Percentiles rank a stretch among this genome's conserved stretches.
These are phyloP conservation scores for Leucoraja ocellata DNA, from an alignment of 2,797 vertebrate genomes.

Conservation along the genomic window DNA sequence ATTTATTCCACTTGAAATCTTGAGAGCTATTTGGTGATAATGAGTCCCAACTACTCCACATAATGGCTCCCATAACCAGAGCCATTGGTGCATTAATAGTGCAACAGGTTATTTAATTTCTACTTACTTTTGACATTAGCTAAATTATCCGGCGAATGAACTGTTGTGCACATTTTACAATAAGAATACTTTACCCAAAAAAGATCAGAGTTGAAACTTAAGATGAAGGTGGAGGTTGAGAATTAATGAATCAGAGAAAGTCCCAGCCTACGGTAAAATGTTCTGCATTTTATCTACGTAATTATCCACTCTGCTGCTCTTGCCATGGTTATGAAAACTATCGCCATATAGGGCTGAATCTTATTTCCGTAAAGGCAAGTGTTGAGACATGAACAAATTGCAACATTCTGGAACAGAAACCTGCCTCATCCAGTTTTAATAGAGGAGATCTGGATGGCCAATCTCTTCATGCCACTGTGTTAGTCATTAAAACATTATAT, in stretches of 20 bases:
- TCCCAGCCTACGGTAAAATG: not conserved
- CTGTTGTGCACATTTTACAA: not conserved
- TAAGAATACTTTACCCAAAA: not conserved
- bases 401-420: too few species aligned
- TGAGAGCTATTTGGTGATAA: not conserved
- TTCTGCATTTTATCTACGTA: not conserved
- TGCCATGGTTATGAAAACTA: not conserved
- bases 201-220: not conserved
- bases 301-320: not conserved
- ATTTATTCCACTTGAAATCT: not conserved
- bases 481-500: too few species aligned
- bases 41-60: not conserved
- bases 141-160: not conserved
- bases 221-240: not conserved
- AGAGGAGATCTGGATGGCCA: too few species aligned
- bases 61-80: not conserved
- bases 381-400: too few species aligned
- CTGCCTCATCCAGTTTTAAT: too few species aligned
- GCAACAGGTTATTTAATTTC: not conserved
- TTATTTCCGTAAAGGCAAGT: too few species aligned
- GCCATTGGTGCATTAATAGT: not conserved
- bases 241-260: not conserved
- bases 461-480: too few species aligned
- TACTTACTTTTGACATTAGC: not conserved
- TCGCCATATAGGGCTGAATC: not conserved